Percentiles rank a stretch among this genome's conserved stretches.
phyloP scores from a whole-genome alignment of 2,113 vertebrate species.

The Macquaria australasica region DNA sequence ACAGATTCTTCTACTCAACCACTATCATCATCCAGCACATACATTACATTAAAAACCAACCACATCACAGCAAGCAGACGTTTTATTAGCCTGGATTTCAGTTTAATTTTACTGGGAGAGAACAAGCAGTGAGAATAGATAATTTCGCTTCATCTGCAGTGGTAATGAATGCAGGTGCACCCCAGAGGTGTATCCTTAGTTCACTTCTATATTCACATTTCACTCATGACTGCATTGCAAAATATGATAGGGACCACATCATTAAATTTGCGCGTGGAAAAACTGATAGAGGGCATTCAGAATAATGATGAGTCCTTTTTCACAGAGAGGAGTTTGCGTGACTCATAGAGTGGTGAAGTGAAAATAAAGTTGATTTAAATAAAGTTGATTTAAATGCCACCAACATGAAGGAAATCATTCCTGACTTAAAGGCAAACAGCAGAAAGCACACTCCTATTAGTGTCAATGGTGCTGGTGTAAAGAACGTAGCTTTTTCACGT shows the following conservation, averaged over 20 bases:
- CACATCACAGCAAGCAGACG: conserved; percentile 10
- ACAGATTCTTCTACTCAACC: conserved; percentile 15
- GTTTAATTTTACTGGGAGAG: not conserved
- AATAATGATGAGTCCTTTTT: conserved; percentile 64
- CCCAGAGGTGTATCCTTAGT: conserved; percentile 62
- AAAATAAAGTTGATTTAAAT: conserved; percentile 68
- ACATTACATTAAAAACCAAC: not conserved
- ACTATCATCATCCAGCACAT: not conserved
- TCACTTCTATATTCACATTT: conserved; percentile 74
- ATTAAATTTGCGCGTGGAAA: conserved; percentile 70
- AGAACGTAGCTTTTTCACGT: not conserved
- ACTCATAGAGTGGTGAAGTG: conserved; percentile 38
- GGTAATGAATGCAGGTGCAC: conserved; percentile 69
- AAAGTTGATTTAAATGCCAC: conserved; percentile 62
- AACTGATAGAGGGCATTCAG: conserved; percentile 56
- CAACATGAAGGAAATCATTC: conserved; percentile 48
- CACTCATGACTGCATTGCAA: conserved; percentile 74
- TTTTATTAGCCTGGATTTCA: not conserved
- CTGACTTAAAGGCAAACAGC: conserved; percentile 36
- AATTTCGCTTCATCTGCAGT: conserved; percentile 54
- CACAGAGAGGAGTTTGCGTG: conserved; percentile 46
- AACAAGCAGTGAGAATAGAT: conserved; percentile 37
- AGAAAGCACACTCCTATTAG: conserved; percentile 12
- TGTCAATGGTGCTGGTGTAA: not conserved
- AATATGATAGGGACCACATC: conserved; percentile 68